phyloP scores from a whole-genome alignment of 2,888 invertebrate species.

The Diachrysia chrysitis region DNA sequence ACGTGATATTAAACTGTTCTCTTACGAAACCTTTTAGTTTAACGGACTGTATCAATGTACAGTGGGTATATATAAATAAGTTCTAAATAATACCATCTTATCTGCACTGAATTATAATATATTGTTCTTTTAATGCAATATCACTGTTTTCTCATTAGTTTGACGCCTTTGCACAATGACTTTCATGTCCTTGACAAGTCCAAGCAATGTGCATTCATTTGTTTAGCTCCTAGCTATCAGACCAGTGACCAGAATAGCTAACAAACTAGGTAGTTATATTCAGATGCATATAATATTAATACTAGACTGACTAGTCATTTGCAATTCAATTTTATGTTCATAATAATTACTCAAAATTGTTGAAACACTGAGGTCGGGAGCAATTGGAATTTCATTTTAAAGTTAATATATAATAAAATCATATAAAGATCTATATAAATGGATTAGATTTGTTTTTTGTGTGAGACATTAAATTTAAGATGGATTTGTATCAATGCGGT shows the following conservation, averaged over 20 bases:
- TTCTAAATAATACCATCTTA: not conserved
- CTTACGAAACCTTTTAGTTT: not conserved
- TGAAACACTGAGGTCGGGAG: slow-evolving; percentile 14
- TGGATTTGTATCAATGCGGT: slow-evolving; percentile 16
- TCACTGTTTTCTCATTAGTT: slow-evolving; percentile 25
- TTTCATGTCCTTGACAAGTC: slow-evolving; percentile 41
- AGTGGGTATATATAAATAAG: no score
- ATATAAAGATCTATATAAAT: not conserved
- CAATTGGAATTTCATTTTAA: not conserved
- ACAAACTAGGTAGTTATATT: slow-evolving; percentile 1
- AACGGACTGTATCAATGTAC: not conserved
- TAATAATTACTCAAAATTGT: slow-evolving; percentile 13
- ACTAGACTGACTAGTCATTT: slow-evolving; percentile 15
- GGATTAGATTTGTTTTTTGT: no score
- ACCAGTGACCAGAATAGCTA: slow-evolving; percentile 38
- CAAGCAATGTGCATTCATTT: slow-evolving; percentile 49
- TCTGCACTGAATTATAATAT: not conserved
- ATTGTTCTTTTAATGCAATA: slow-evolving; percentile 7
- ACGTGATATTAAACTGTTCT: not conserved
- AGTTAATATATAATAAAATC: not conserved
- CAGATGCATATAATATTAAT: slow-evolving; percentile 21
- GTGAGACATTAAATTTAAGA: slow-evolving; percentile 2
- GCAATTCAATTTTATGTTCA: slow-evolving; percentile 16
- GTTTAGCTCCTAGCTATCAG: slow-evolving; percentile 35
- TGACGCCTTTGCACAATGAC: slow-evolving; percentile 14